Evolutionary conservation across 1,140 invertebrate genomes (phyloP).

Genomic region (Hestina assimilis): DNA sequence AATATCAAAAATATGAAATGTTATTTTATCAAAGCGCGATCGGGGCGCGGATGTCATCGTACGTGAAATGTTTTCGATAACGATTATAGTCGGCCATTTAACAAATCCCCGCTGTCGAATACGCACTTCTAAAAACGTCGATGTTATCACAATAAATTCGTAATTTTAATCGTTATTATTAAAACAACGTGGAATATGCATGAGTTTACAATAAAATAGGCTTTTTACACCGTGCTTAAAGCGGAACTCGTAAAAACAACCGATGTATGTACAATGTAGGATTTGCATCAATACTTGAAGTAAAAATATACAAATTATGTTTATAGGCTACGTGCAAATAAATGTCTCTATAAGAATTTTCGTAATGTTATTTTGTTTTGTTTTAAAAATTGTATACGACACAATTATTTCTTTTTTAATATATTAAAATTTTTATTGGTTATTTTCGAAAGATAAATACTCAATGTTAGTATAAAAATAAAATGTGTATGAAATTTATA

Average conservation of each 20-base stretch:
- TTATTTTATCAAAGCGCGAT: conserved; percentile 30
- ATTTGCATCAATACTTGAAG: conserved; percentile 52
- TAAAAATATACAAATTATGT: conserved; percentile 27
- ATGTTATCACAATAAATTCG: conserved; percentile 67
- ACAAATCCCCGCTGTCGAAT: conserved; percentile 43
- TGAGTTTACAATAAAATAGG: conserved; percentile 60
- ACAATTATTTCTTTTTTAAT: not conserved
- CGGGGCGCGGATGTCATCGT: conserved; percentile 44
- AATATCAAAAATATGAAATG: conserved; percentile 26
- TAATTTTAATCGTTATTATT: conserved; percentile 73
- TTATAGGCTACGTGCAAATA: conserved; percentile 4
- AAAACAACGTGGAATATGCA: conserved; percentile 62
- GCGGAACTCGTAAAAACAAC: conserved; percentile 56
- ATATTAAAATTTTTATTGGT: not conserved
- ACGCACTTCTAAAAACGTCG: conserved; percentile 60
- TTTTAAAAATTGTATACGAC: not conserved
- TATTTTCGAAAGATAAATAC: not conserved
- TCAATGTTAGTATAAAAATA: not conserved
- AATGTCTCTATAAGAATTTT: conserved; percentile 6
- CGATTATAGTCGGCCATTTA: conserved; percentile 43
- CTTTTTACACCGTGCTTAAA: conserved; percentile 54
- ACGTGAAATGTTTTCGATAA: conserved; percentile 54
- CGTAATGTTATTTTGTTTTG: not conserved
- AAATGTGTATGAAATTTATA: not conserved
- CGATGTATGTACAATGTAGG: conserved; percentile 45